These are phyloP conservation scores for Esox masquinongy DNA, from an alignment of 2,797 vertebrate species.

Conservation along the genomic window DNA sequence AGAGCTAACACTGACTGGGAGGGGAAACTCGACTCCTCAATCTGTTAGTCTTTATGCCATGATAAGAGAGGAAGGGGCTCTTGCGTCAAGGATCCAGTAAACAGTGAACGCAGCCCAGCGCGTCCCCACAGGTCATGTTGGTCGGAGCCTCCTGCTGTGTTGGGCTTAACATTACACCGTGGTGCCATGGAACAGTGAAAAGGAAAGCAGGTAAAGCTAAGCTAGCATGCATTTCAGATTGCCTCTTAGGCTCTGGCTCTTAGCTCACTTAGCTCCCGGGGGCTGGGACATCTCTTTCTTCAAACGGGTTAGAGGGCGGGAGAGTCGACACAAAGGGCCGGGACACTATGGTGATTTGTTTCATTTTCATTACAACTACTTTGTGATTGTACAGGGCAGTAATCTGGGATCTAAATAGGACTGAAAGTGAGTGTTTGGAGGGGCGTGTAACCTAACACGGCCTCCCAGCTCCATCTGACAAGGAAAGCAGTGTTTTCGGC, in stretches of 20 bases:
- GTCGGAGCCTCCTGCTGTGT: slow-evolving; percentile 76
- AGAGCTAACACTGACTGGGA: slow-evolving; percentile 86
- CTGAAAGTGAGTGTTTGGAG: slow-evolving; percentile 70
- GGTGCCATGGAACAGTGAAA: slow-evolving; percentile 81
- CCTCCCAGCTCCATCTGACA: slow-evolving; percentile 43
- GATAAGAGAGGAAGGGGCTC: no score
- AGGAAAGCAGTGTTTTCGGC: slow-evolving; percentile 63
- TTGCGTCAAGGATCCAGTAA: slow-evolving; percentile 48
- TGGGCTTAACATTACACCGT: slow-evolving; percentile 88
- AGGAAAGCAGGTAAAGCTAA: slow-evolving; percentile 78
- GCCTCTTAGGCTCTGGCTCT: slow-evolving; percentile 51
- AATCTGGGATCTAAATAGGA: slow-evolving; percentile 74
- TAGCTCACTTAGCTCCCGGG: slow-evolving; percentile 29
- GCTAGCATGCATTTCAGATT: slow-evolving; percentile 76
- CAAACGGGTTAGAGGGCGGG: slow-evolving; percentile 30
- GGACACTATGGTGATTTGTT: slow-evolving; percentile 69
- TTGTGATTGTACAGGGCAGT: slow-evolving; percentile 61
- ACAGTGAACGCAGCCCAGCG: slow-evolving; percentile 68
- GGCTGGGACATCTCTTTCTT: slow-evolving; percentile 74
- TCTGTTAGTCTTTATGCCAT: slow-evolving; percentile 86
- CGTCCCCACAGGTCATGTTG: slow-evolving; percentile 67
- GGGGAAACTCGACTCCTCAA: slow-evolving; percentile 89
- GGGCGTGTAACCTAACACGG: slow-evolving; percentile 69
- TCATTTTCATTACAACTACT: slow-evolving; percentile 72
- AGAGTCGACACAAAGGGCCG: slow-evolving; percentile 49